Conservation (phyloP, 2,888 invertebrate genomes). For the Hypercompe scribonia region DNA sequence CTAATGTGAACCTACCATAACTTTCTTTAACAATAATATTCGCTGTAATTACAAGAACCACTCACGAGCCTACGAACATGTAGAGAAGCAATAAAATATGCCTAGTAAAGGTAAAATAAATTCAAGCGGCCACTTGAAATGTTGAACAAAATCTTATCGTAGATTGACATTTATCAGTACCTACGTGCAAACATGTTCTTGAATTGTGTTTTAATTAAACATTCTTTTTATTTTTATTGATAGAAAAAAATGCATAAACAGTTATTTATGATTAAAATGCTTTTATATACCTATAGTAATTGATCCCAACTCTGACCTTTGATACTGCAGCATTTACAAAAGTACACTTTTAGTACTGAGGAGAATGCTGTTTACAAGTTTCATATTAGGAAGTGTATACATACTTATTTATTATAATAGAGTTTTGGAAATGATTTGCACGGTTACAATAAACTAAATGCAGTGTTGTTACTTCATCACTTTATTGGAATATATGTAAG, state of each 20-base stretch:
- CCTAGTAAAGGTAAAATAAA: conserved; percentile 5
- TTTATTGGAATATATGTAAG: not conserved
- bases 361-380: not conserved
- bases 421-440: not conserved
- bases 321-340: not conserved
- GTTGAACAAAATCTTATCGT: conserved; percentile 17
- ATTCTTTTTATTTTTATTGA: conserved; percentile 12
- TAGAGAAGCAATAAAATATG: conserved; percentile 7
- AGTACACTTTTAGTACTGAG: not conserved
- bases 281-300: not conserved
- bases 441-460: too few species aligned
- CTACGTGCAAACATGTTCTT: conserved; percentile 14
- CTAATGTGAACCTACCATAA: conserved; percentile 29
- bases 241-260: not conserved
- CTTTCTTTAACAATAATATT: conserved; percentile 36
- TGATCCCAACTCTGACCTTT: not conserved
- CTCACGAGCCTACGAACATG: not conserved
- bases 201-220: conserved; percentile 14
- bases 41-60: conserved; percentile 1
- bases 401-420: not conserved
- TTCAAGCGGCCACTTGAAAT: conserved; percentile 1
- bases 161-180: conserved; percentile 16
- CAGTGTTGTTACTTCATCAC: not conserved
- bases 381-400: not conserved
- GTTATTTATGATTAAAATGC: not conserved